Evolutionary conservation across 2,888 invertebrate species (phyloP), one percentile per base, ranked within the genome.

Genomic region (Acronicta psi): DNA sequence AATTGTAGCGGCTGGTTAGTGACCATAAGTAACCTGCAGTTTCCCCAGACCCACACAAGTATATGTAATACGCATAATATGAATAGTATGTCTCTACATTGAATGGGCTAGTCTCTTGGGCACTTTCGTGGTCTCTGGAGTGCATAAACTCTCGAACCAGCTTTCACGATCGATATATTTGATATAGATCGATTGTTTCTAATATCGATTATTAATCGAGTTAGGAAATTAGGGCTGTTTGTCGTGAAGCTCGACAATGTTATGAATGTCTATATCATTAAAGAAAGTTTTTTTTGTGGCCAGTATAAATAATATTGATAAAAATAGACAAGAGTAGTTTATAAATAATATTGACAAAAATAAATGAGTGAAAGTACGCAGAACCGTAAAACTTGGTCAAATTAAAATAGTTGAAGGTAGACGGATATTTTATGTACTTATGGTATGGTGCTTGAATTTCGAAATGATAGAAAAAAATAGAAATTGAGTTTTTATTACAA

Each of bases 261-360:
- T 70, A 57, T 55, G 50, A 63, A 49, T 59, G 37, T 16, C 31
- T 18, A 50, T 69, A 68, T 73, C 55, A 73, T 31, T 41, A 36
- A 73, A 51, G 69, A 70, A 70, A 69, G 70, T 59, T 73, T 73
- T 51, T 52, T 70, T 59, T 68, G 55, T 46, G 49, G 55, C 20
- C 31, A 14, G 44, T 69, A 73, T 69, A 73, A 59, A 59, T 67
- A 73, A 69, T 73, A 56, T 69, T 69, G 69, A 61, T 69, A 69
- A 73, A 57, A 51, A 53, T 41, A 18, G 23, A 14, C n/a, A n/a
- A 42, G 69, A n/a, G n/a, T n/a, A n/a, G n/a, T 53, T 73, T 69
- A 69, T 69, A 73, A 59, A 59, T 67, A 73, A 69, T 73, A 56
- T 69, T 69, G 69, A 61, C 73, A 69, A 73, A 57, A 51, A 53